Evolutionary conservation across 1,140 invertebrate species (phyloP), one percentile per base, ranked within the genome.

Genomic region (Drosophila tristis): DNA sequence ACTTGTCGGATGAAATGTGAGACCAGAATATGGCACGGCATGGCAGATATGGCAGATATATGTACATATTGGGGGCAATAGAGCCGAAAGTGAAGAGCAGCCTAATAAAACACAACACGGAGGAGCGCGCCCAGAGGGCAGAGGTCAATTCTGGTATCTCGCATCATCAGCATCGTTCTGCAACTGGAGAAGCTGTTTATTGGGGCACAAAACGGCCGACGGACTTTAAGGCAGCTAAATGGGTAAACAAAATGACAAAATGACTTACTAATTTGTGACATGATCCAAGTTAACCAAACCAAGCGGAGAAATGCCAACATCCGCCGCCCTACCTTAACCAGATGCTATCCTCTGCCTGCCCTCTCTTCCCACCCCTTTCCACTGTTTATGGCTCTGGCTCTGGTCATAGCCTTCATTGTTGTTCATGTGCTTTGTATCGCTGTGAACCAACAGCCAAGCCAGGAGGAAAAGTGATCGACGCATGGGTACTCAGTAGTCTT

Each of bases 231-330:
- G 64, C 64, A 68, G 53, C 70, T 56, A 74, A 74, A 63, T 73
- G 71, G 59, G 73, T 61, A 75, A 66, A 66, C 70, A 75, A 60
- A 74, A 66, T 45, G 67, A 51, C 73, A 59, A 78, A 78, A 65
- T 89, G 85, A 89, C 79, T 90, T 89, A 90, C 79, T 89, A 89
- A 89, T 89, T 89, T 89, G 84, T 67, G 85, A 90, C 75, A 89
- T 84, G 84, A 89, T 89, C 65, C 85, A 80, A 77, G 85, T 89
- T 89, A 90, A 68, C 61, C 76, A 71, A 81, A 35, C 55, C 74
- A 64, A 77, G 56, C 73, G 66, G 60, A 80, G 61, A 67, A 85
- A 71, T 71, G 63, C 50, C 25, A 68, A 39, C 35, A 39, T 39
- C 35, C 35, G 35, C 35, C 63, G 49, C 43, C 45, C 67, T 70